Evolutionary conservation across 2,797 vertebrate species (phyloP), one percentile per base, ranked within the genome.

Genomic region (Sebastiscus albofasciatus): DNA sequence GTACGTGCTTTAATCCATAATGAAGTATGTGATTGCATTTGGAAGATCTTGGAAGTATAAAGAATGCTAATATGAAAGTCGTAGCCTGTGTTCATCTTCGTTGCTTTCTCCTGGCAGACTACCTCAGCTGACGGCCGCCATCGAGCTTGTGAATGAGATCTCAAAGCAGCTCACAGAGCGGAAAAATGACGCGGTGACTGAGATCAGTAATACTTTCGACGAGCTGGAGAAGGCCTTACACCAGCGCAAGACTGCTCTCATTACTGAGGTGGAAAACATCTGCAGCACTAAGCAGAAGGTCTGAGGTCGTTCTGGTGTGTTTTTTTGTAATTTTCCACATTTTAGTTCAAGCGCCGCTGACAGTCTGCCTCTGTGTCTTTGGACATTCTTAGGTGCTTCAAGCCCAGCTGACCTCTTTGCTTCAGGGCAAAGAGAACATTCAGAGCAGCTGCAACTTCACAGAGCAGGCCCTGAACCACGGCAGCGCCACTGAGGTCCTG

Each of bases 371-470:
- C 18, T 62, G 22, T 66, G 13, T 82, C 33, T 73, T 31, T 71
- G 55, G 36, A 49, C n/a, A 13, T 72, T 24, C 22, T 4, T 80
- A 98, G 97, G 97, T 98, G 46, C 95, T 99, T 54, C 97, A 98
- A 86, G 89, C 93, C 16, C 97, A 99, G 94, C 91, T 99, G 80
- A 93, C 96, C 2, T 92, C 95, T 1, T 90, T 99, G 82, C 95
- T 97, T 22, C 97, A 97, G 89, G 98, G 98, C 42, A 97, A 97
- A 91, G 97, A 99, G 76, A 97, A 98, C 93, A 99, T 99, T 77
- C 96, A 97, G 77, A 98, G 97, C 92, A 99, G 98, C 94, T 97
- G 97, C 81, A 97, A 95, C 74, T 99, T 99, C 88, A 97, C 98
- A 0, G 98, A 99, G 89, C 98, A 99, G 89, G 98, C 98, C 0